phyloP scores from a whole-genome alignment of 1,140 invertebrate genomes.

The Nomia melanderi region DNA sequence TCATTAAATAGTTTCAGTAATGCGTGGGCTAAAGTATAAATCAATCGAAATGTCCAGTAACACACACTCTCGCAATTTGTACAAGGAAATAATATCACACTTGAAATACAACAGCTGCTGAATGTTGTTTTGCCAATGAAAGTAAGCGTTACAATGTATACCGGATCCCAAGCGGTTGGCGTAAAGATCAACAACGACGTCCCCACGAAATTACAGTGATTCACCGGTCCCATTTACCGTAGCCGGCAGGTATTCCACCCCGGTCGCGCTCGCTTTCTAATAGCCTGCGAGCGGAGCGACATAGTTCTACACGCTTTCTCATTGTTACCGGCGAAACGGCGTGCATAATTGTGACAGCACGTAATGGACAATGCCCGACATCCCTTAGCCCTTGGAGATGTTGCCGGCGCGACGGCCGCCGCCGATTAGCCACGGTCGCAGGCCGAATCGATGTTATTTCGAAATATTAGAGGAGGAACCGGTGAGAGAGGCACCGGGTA shows the following conservation, averaged over 20 bases:
- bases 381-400: constrained; percentile 22
- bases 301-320: constrained; percentile 25
- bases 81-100: no score
- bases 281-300: background rate
- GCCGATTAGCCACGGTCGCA: constrained; percentile 49
- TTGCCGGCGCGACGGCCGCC: background rate
- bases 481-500: constrained; percentile 55
- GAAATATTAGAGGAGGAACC: constrained; percentile 69
- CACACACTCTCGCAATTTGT: no score
- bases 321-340: constrained; percentile 22
- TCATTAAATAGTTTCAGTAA: no score
- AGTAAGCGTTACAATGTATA: no score
- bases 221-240: no score
- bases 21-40: no score
- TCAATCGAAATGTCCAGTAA: no score
- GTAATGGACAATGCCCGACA: constrained; percentile 65
- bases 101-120: no score
- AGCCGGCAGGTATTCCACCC: background rate
- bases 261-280: constrained; percentile 9
- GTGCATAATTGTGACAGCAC: constrained; percentile 62
- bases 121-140: no score
- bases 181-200: no score
- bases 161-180: no score
- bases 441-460: constrained; percentile 71
- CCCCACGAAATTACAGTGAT: no score